Evolutionary conservation across 2,888 invertebrate species (phyloP).

Genomic region (Himalopsyche japonica): DNA sequence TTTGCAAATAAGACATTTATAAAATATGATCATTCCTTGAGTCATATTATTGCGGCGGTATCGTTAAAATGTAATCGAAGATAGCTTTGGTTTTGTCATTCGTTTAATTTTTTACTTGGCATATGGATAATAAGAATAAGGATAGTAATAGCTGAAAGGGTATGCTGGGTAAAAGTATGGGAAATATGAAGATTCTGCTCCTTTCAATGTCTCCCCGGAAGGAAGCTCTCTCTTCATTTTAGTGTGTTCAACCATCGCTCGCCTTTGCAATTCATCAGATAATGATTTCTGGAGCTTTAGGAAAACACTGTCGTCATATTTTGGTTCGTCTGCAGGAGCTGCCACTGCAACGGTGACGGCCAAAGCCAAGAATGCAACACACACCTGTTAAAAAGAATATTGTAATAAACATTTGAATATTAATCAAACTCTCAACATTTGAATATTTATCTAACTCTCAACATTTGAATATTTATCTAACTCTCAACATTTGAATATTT

Average conservation of each 20-base stretch:
- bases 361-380: constrained; percentile 2
- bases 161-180: background rate
- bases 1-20: too few species aligned
- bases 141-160: too few species aligned
- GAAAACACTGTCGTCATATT: background rate
- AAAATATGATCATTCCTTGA: too few species aligned
- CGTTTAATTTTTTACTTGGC: too few species aligned
- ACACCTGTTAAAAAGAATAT: constrained; percentile 1
- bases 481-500: too few species aligned
- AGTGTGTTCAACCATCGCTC: background rate
- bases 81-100: too few species aligned
- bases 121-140: constrained; percentile 5
- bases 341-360: constrained; percentile 1
- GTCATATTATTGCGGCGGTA: too few species aligned
- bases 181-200: background rate
- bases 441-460: too few species aligned
- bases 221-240: background rate
- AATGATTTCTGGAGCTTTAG: too few species aligned
- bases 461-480: too few species aligned
- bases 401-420: background rate
- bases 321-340: background rate
- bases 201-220: background rate
- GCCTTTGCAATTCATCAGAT: too few species aligned
- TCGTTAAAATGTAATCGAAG: too few species aligned
- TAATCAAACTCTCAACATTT: background rate